These are phyloP conservation scores for Papilio machaon DNA, from an alignment of 1,140 invertebrate genomes.

Conservation along the genomic window DNA sequence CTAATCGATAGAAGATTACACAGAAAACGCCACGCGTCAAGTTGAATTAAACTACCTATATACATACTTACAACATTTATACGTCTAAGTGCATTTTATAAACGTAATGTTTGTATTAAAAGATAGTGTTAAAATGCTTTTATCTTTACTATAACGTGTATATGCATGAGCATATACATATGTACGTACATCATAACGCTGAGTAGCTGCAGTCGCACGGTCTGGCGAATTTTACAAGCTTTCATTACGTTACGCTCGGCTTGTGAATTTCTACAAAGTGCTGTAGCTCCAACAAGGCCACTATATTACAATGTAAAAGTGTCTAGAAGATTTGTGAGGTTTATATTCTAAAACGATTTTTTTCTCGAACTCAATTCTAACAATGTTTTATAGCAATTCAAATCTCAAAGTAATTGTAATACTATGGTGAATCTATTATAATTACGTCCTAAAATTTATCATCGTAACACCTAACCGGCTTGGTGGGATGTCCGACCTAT, in stretches of 20 bases:
- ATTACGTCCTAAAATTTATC: no score
- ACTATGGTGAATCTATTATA: no score
- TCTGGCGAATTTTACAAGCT: conserved; percentile 8
- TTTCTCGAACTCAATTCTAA: not conserved
- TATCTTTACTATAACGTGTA: not conserved
- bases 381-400: not conserved
- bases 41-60: no score
- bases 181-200: not conserved
- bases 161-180: not conserved
- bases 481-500: no score
- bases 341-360: not conserved
- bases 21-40: no score
- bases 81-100: no score
- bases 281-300: not conserved
- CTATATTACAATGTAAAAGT: not conserved
- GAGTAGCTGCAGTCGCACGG: conserved; percentile 2
- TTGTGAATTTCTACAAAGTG: not conserved
- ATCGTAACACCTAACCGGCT: no score
- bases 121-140: no score
- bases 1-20: no score
- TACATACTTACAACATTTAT: no score
- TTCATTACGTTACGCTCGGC: not conserved
- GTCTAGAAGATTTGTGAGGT: not conserved
- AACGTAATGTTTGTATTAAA: no score
- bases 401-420: not conserved